phyloP scores from a whole-genome alignment of 1,140 invertebrate species.

The Magallana angulata region DNA sequence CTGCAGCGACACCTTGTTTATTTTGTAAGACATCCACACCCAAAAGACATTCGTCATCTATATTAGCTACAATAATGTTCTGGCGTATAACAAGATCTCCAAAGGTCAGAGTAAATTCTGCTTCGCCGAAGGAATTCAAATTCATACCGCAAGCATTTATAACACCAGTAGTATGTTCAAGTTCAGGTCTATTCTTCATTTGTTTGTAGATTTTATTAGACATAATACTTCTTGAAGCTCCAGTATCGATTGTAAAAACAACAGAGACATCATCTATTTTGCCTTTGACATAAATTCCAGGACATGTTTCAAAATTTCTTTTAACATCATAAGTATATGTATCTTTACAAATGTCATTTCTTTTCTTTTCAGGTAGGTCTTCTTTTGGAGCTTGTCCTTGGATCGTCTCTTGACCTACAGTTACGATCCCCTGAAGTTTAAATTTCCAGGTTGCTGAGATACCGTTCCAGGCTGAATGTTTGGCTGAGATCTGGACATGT shows the following conservation, averaged over 20 bases:
- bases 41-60: not conserved
- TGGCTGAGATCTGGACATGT: too few relatives aligned
- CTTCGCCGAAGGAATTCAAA: not conserved
- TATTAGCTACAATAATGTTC: not conserved
- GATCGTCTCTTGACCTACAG: conserved; percentile 4
- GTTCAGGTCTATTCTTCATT: not conserved
- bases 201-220: not conserved
- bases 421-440: conserved; percentile 3
- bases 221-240: not conserved
- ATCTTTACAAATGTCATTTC: not conserved
- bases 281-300: not conserved
- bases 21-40: conserved; percentile 3
- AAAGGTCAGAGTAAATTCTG: not conserved
- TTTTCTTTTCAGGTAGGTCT: not conserved
- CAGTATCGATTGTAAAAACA: not conserved
- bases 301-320: not conserved
- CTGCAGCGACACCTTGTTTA: not conserved
- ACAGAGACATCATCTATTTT: not conserved
- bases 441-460: not conserved
- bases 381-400: too few relatives aligned
- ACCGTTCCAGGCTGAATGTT: too few relatives aligned
- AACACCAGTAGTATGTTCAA: not conserved
- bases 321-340: not conserved
- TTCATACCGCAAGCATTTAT: not conserved
- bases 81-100: not conserved